These are phyloP conservation scores for Aeoliscus strigatus DNA, from an alignment of 2,797 vertebrate genomes.

Conservation along the genomic window DNA sequence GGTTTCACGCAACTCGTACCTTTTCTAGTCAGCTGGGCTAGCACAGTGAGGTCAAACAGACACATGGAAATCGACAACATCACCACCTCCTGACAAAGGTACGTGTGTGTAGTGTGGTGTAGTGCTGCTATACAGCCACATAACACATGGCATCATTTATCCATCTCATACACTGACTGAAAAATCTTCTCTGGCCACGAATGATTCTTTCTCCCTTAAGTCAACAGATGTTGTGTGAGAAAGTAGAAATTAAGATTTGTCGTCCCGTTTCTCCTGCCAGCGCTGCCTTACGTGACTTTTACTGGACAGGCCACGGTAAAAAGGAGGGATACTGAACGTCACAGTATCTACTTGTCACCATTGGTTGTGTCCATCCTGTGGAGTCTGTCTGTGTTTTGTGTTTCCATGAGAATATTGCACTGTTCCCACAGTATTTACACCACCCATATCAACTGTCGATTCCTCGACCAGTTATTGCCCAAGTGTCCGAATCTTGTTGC, in stretches of 20 bases:
- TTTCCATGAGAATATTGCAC: constrained; percentile 79
- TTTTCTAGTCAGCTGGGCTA: constrained; percentile 45
- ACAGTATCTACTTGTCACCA: too few relatives aligned
- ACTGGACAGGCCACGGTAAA: too few relatives aligned
- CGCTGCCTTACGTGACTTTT: too few relatives aligned
- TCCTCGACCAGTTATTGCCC: constrained; percentile 12
- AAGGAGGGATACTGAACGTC: too few relatives aligned
- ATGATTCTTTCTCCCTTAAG: too few relatives aligned
- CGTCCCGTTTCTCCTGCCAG: too few relatives aligned
- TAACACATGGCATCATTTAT: too few relatives aligned
- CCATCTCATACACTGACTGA: too few relatives aligned
- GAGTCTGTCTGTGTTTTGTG: constrained; percentile 32
- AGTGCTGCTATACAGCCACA: too few relatives aligned
- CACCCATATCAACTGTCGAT: constrained; percentile 23
- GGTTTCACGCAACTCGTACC: constrained; percentile 45
- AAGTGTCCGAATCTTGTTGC: constrained; percentile 35
- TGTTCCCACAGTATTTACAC: constrained; percentile 70
- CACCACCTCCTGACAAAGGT: constrained; percentile 43
- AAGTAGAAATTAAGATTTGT: too few relatives aligned
- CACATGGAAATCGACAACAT: constrained; percentile 18
- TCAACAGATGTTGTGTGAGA: too few relatives aligned
- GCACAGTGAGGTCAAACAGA: constrained; percentile 35
- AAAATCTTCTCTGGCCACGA: too few relatives aligned
- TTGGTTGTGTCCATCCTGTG: constrained; percentile 27
- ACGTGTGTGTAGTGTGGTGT: constrained; percentile 7